A percentile compares a stretch with the other conserved stretches of the same genome.
Conservation (phyloP, 1,140 invertebrate genomes). For the Mesaphorura yosii region DNA sequence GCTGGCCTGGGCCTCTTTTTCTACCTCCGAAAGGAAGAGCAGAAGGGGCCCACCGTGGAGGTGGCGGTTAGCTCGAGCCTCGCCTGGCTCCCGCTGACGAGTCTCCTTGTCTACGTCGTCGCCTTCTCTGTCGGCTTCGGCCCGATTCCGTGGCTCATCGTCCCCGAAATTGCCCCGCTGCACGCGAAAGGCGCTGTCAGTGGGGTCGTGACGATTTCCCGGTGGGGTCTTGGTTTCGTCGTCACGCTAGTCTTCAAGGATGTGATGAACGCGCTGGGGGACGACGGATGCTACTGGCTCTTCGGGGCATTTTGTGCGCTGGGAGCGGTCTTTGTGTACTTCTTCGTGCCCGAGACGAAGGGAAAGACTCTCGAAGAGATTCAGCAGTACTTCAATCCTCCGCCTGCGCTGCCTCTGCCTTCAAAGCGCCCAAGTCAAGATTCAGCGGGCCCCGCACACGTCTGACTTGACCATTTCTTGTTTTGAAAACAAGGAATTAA, state of each 20-base stretch:
- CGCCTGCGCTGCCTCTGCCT: no score
- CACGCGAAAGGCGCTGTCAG: conserved; percentile 29
- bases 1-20: conserved; percentile 28
- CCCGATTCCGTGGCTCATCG: conserved; percentile 58
- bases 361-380: conserved; percentile 16
- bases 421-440: no score
- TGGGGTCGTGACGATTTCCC: conserved; percentile 14
- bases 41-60: neutral
- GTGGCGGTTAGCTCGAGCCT: conserved; percentile 25
- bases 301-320: neutral
- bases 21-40: conserved; percentile 17
- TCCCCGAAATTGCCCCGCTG: conserved; percentile 42
- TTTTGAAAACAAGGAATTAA: no score
- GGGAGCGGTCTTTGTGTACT: neutral
- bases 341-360: conserved; percentile 11
- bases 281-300: conserved; percentile 11
- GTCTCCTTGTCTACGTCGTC: conserved; percentile 38
- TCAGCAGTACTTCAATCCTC: conserved; percentile 5
- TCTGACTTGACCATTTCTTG: no score
- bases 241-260: conserved; percentile 40
- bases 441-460: no score
- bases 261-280: conserved; percentile 35
- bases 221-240: conserved; percentile 36
- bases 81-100: conserved; percentile 37
- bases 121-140: conserved; percentile 51